Evolutionary conservation across 2,797 vertebrate genomes (phyloP).

Genomic region (Bryconaethiops microstoma): DNA sequence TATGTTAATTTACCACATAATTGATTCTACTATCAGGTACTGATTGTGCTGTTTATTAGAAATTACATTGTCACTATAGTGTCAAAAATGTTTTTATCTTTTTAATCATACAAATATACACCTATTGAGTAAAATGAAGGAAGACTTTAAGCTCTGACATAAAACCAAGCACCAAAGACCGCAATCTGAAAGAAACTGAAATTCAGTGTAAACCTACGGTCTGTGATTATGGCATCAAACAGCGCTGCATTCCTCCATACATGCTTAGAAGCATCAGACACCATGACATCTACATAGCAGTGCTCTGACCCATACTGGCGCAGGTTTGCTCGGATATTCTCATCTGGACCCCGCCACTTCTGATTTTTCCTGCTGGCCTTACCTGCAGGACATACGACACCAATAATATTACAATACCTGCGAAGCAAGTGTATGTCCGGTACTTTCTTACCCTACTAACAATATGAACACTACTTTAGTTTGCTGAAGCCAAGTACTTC

Average conservation of each 20-base stretch:
- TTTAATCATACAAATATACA: not conserved
- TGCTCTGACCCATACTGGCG: constrained; percentile 91
- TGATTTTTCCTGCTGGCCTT: constrained; percentile 95
- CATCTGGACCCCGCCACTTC: constrained; percentile 97
- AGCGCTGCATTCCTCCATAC: constrained; percentile 86
- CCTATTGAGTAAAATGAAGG: not conserved
- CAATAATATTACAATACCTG: not conserved
- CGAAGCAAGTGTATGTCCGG: not conserved
- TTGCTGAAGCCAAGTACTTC: not conserved
- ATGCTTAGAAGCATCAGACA: constrained; percentile 91
- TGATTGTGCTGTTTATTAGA: too few species aligned
- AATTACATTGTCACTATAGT: not conserved
- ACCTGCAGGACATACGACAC: constrained; percentile 72
- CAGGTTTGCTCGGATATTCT: constrained; percentile 96
- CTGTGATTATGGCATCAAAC: constrained; percentile 94
- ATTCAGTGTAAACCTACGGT: constrained; percentile 81
- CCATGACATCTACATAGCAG: constrained; percentile 89
- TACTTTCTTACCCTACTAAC: not conserved
- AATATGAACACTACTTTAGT: too few species aligned
- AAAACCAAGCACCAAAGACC: not conserved
- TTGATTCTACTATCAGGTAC: too few species aligned
- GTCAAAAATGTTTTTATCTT: not conserved
- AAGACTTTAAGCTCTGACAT: not conserved
- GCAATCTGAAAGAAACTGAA: not conserved
- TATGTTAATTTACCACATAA: not conserved